Percentiles rank a stretch among this genome's conserved stretches.
Evolutionary conservation across 2,797 vertebrate genomes (phyloP).

Genomic region (Ataeniobius toweri): DNA sequence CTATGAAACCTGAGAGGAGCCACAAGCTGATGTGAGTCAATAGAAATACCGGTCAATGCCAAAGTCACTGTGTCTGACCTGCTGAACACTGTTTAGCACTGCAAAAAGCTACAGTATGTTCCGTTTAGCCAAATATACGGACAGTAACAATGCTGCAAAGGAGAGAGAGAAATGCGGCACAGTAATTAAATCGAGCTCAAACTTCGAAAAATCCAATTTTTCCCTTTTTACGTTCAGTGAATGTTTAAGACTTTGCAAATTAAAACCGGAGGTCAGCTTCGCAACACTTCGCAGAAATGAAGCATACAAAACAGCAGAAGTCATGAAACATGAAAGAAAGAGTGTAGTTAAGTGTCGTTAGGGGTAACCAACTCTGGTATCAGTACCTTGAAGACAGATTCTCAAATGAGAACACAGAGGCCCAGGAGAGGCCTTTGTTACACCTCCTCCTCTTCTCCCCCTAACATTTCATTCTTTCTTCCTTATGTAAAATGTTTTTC

Average conservation of each 20-base stretch:
- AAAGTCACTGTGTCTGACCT: background rate
- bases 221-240: background rate
- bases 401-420: conserved; percentile 23
- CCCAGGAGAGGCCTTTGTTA: conserved; percentile 12
- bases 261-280: background rate
- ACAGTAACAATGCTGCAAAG: background rate
- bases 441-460: conserved; percentile 25
- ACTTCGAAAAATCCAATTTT: background rate
- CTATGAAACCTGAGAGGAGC: background rate
- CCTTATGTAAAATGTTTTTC: conserved; percentile 37
- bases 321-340: conserved; percentile 15
- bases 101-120: background rate
- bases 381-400: conserved; percentile 36
- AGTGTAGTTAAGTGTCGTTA: conserved; percentile 12
- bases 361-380: conserved; percentile 41
- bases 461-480: background rate
- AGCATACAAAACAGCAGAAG: background rate
- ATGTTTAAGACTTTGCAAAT: background rate
- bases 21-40: background rate
- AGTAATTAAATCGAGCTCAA: background rate
- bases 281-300: background rate
- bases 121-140: background rate
- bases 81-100: too few relatives aligned
- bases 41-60: background rate
- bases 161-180: too few relatives aligned